Conservation (phyloP, 2,888 invertebrate genomes). For the Meteorus cinctellus region DNA sequence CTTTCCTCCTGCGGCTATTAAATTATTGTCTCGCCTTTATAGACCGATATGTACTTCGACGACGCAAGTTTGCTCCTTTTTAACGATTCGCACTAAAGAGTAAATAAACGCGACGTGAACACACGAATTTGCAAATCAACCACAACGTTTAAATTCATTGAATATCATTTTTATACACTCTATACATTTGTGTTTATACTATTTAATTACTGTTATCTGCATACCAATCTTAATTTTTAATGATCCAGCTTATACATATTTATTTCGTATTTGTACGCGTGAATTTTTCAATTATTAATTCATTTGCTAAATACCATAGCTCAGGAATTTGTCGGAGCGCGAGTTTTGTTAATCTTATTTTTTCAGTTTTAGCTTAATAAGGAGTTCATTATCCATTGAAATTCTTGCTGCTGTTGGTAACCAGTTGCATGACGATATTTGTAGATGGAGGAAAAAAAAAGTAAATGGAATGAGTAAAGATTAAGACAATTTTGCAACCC, state of each 20-base stretch:
- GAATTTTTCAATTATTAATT: slow-evolving; percentile 15
- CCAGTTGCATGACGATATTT: slow-evolving; percentile 15
- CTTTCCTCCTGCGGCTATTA: slow-evolving; percentile 61
- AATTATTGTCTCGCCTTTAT: slow-evolving; percentile 57
- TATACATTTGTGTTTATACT: background rate
- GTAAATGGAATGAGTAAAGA: slow-evolving; percentile 7
- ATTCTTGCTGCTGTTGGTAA: background rate
- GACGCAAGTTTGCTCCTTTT: slow-evolving; percentile 30
- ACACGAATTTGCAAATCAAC: slow-evolving; percentile 40
- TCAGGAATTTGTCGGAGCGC: slow-evolving; percentile 1
- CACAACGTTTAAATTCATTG: background rate
- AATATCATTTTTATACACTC: background rate
- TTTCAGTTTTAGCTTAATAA: slow-evolving; percentile 5
- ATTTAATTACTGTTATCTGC: background rate
- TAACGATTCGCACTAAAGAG: slow-evolving; percentile 38
- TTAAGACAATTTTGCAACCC: slow-evolving; percentile 31
- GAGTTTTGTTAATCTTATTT: background rate
- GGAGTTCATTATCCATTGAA: background rate
- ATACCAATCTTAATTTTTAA: background rate
- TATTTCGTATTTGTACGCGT: background rate
- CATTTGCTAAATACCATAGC: slow-evolving; percentile 45
- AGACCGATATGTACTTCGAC: slow-evolving; percentile 6
- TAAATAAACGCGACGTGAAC: slow-evolving; percentile 34
- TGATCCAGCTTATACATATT: background rate
- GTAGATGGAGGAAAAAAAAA: slow-evolving; percentile 7